Percentiles rank a stretch among this genome's conserved stretches.
These are phyloP conservation scores for Conistra vaccinii DNA, from an alignment of 2,888 invertebrate species.

Conservation along the genomic window DNA sequence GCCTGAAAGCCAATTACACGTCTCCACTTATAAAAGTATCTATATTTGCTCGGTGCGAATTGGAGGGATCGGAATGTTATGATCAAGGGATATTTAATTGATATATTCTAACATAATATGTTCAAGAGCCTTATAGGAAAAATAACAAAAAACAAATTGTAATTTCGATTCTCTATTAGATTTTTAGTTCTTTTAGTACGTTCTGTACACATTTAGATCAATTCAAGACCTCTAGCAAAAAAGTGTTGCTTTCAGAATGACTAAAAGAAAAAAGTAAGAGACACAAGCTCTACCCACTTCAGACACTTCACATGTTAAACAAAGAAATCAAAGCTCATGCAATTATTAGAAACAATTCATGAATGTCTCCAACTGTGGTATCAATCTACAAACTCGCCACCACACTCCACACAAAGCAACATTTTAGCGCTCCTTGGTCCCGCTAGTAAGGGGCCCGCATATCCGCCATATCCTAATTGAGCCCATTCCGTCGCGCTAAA, in stretches of 20 bases:
- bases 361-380: neutral
- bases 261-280: neutral
- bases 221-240: neutral
- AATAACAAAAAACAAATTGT: neutral
- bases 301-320: neutral
- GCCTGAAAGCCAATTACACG: too few relatives aligned
- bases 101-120: neutral
- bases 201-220: neutral
- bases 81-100: neutral
- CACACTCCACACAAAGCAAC: conserved; percentile 55
- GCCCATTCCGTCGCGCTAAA: conserved; percentile 88
- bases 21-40: too few relatives aligned
- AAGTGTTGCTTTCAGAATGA: neutral
- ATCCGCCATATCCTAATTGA: conserved; percentile 89
- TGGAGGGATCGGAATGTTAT: neutral
- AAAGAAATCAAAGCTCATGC: too few relatives aligned
- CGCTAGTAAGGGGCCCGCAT: conserved; percentile 89
- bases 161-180: neutral
- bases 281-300: neutral
- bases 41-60: neutral
- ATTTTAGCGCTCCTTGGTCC: conserved; percentile 73
- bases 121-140: neutral
- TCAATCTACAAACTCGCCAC: neutral
- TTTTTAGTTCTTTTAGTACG: neutral
- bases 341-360: neutral